Percentiles rank a stretch among this genome's conserved stretches.
Evolutionary conservation across 64 coral and sea anemone species (phyloP).

Genomic region (Pocillopora verrucosa): DNA sequence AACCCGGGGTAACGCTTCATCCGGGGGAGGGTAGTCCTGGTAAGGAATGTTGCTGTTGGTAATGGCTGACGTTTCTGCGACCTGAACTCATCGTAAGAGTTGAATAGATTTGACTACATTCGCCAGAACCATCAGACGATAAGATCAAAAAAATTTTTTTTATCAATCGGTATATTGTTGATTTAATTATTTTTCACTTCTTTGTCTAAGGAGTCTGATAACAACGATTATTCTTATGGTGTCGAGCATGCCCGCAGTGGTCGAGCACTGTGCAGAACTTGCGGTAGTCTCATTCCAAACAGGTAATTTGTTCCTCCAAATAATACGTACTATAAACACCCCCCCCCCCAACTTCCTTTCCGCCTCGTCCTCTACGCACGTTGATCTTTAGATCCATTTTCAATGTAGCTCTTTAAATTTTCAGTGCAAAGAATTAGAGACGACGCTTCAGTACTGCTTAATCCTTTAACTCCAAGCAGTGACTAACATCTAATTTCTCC

Average conservation of each 20-base stretch:
- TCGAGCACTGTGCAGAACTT: conserved; percentile 36
- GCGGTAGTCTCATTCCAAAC: not conserved
- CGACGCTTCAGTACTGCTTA: too few relatives aligned
- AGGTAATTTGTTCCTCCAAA: not conserved
- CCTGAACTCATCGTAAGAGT: not conserved
- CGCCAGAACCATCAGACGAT: not conserved
- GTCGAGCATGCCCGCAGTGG: conserved; percentile 20
- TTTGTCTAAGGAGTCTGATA: not conserved
- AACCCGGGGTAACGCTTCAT: not conserved
- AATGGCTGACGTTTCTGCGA: too few relatives aligned
- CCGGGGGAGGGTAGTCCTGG: too few relatives aligned
- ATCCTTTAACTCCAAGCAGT: too few relatives aligned
- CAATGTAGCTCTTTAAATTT: too few relatives aligned
- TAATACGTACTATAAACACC: not conserved
- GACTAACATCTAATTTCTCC: too few relatives aligned
- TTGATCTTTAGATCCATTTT: too few relatives aligned
- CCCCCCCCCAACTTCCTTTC: not conserved
- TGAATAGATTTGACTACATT: not conserved
- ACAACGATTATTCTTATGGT: not conserved
- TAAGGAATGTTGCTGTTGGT: too few relatives aligned
- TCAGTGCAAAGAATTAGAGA: too few relatives aligned
- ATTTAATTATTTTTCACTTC: not conserved
- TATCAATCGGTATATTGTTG: not conserved
- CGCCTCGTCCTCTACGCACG: too few relatives aligned
- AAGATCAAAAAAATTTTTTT: too few relatives aligned